phyloP scores from a whole-genome alignment of 2,888 invertebrate species.

The Cataglyphis livida region DNA sequence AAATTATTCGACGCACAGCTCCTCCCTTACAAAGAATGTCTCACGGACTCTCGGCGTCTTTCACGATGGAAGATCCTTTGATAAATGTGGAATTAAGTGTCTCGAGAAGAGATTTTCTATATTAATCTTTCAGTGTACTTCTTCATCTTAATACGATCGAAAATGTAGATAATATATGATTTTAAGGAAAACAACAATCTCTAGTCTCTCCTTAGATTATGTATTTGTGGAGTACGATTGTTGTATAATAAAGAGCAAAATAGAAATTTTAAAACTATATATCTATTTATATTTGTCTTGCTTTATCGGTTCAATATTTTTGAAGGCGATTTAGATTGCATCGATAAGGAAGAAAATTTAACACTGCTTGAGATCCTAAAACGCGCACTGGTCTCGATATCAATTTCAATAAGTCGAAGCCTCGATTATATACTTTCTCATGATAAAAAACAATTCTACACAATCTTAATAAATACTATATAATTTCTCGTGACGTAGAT shows the following conservation, averaged over 20 bases:
- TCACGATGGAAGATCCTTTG: background rate
- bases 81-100: background rate
- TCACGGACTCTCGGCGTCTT: background rate
- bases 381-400: background rate
- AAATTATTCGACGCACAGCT: background rate
- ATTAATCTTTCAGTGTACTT: background rate
- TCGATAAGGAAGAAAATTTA: conserved; percentile 13
- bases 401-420: conserved; percentile 13
- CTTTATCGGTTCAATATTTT: background rate
- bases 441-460: background rate
- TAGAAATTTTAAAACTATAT: conserved; percentile 4
- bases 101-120: background rate
- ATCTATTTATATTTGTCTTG: background rate
- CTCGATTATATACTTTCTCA: conserved; percentile 4
- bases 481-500: background rate
- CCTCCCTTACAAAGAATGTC: background rate
- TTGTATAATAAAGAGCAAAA: background rate
- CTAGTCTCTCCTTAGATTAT: background rate
- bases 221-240: background rate
- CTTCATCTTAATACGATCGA: background rate
- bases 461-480: conserved; percentile 32
- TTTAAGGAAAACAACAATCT: background rate
- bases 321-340: background rate
- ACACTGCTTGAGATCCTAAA: background rate
- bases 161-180: background rate